Evolutionary conservation across 2,797 vertebrate species (phyloP), one percentile per base, ranked within the genome.

Genomic region (Sphaeramia orbicularis): DNA sequence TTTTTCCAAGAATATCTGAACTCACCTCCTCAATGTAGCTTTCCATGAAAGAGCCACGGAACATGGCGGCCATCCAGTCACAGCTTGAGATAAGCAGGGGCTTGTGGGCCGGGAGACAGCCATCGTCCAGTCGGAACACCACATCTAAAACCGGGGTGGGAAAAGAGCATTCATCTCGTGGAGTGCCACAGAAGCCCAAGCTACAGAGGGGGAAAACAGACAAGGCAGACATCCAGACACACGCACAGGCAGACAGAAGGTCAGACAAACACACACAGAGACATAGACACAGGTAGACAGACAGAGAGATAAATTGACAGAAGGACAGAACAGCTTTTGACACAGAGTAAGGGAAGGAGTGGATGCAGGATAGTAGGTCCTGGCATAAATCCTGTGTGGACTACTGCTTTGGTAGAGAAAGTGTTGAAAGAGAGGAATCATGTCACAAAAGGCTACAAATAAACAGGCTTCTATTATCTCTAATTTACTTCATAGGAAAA

Each of bases 31-130:
- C 84, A 0, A 94, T 91, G 59, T 96, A 95, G 91, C 96, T 97
- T 88, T 97, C 96, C 74, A 95, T 94, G 83, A 97, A 97, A 15
- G 95, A 94, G 37, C 96, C 96, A 1, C 96, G 95, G 83, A 97
- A 97, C 95, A 97, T 96, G 73, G 96, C 96, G 6, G 95, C 94
- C 96, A 97, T 97, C 96, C 96, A 97, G 84, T 96, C 95, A 0
- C 96, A 97, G 91, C 96, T 96, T 0, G 96, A 95, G 42, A 97
- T 95, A 71, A 97, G 95, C 89, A 97, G 90, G 7, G 96, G 96
- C 78, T 97, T 97, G 85, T 97, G 96, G 1, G 96, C 96, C 0
- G 95, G 95, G 69, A 97, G 93, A 7, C 71, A 92, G 30, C 96
- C 96, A 0, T 96, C 95, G 0, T 97, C 96, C 88, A 97, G 87